phyloP scores from a whole-genome alignment of 2,113 vertebrate genomes.

The Acrocephalus arundinaceus region DNA sequence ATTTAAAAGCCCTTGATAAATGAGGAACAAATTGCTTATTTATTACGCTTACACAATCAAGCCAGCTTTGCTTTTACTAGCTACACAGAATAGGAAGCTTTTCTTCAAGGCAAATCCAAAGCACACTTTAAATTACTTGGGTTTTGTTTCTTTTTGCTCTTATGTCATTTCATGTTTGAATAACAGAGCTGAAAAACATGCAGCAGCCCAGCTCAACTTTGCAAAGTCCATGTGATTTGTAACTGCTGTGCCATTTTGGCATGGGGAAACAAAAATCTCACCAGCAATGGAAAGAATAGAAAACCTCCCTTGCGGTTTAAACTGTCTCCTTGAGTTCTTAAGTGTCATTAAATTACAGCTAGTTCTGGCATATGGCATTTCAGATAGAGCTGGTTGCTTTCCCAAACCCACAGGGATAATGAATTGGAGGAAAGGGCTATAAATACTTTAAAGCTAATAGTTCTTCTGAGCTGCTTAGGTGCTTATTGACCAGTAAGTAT shows the following conservation, averaged over 20 bases:
- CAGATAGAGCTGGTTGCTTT: slow-evolving; percentile 41
- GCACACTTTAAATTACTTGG: neutral
- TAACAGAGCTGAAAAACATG: neutral
- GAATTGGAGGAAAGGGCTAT: slow-evolving; percentile 29
- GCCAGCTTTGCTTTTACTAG: neutral
- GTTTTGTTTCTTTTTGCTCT: neutral
- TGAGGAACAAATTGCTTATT: slow-evolving; percentile 14
- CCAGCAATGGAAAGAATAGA: slow-evolving; percentile 47
- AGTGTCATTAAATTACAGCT: slow-evolving; percentile 49
- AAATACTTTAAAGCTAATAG: slow-evolving; percentile 44
- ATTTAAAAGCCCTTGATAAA: slow-evolving; percentile 17
- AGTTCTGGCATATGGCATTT: slow-evolving; percentile 31
- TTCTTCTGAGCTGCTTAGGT: slow-evolving; percentile 12
- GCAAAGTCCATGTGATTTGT: neutral
- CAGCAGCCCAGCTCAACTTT: neutral
- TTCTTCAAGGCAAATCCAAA: neutral
- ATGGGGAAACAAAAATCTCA: slow-evolving; percentile 24
- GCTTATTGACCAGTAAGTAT: neutral
- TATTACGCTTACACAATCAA: neutral
- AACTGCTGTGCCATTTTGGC: slow-evolving; percentile 45
- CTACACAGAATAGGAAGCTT: neutral
- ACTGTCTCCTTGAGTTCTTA: slow-evolving; percentile 50
- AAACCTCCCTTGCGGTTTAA: slow-evolving; percentile 48
- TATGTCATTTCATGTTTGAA: too few species aligned
- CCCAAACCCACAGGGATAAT: slow-evolving; percentile 20